Evolutionary conservation across 1,140 invertebrate species (phyloP).

Genomic region (Temnothorax curvispinosus): DNA sequence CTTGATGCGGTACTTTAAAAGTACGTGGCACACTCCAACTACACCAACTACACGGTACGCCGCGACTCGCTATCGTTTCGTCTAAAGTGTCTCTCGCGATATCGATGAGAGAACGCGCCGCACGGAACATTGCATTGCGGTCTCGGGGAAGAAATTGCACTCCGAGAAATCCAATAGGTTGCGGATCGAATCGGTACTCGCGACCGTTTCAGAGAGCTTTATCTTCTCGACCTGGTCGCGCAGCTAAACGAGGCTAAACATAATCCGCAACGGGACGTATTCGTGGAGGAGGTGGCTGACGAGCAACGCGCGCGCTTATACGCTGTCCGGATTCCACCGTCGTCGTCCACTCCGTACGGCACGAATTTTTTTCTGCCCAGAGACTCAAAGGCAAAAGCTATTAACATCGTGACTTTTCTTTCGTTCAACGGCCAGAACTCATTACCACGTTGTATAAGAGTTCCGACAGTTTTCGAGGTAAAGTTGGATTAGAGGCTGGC

Average conservation of each 20-base stretch:
- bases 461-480: slow-evolving; percentile 70
- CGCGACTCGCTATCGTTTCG: slow-evolving; percentile 44
- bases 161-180: slow-evolving; percentile 61
- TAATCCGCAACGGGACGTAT: slow-evolving; percentile 33
- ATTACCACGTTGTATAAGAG: slow-evolving; percentile 71
- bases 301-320: not conserved
- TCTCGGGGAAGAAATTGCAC: slow-evolving; percentile 56
- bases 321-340: slow-evolving; percentile 15
- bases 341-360: slow-evolving; percentile 7
- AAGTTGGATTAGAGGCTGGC: slow-evolving; percentile 73
- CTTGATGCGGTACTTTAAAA: slow-evolving; percentile 51
- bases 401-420: slow-evolving; percentile 69
- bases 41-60: not conserved
- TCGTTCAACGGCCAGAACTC: slow-evolving; percentile 65
- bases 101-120: slow-evolving; percentile 27
- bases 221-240: slow-evolving; percentile 44
- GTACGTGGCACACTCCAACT: slow-evolving; percentile 32
- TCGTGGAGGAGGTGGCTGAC: not conserved
- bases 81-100: slow-evolving; percentile 44
- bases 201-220: slow-evolving; percentile 52
- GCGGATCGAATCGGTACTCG: slow-evolving; percentile 54
- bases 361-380: slow-evolving; percentile 35
- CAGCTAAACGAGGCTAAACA: slow-evolving; percentile 61
- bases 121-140: slow-evolving; percentile 53
- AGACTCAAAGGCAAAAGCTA: slow-evolving; percentile 65